Evolutionary conservation across 2,888 invertebrate genomes (phyloP).

Genomic region (Endotricha flammealis): DNA sequence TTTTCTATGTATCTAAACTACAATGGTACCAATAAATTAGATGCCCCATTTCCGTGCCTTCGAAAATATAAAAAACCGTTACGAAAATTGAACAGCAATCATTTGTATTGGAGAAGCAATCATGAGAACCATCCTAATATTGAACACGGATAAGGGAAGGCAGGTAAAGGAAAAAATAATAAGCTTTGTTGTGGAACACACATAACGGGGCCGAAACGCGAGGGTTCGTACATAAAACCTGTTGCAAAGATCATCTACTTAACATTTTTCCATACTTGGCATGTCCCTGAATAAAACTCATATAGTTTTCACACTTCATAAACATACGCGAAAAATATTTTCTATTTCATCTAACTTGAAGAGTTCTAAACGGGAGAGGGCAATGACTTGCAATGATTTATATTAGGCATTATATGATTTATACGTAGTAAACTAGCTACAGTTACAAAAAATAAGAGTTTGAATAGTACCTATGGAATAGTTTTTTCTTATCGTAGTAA

Average conservation of each 20-base stretch:
- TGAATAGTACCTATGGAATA: no score
- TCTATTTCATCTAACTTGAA: background rate
- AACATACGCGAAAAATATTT: background rate
- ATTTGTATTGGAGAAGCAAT: background rate
- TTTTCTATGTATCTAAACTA: no score
- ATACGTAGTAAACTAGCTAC: no score
- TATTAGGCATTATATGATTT: no score
- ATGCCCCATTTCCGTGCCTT: no score
- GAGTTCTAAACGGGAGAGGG: no score
- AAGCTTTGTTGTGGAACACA: constrained; percentile 1
- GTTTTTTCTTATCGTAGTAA: no score
- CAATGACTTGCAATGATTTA: no score
- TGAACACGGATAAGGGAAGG: constrained; percentile 2
- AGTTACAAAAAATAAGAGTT: no score
- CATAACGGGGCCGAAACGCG: constrained; percentile 1
- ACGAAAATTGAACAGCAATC: background rate
- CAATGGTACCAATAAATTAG: no score
- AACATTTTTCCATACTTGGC: constrained; percentile 6
- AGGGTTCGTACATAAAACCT: constrained; percentile 11
- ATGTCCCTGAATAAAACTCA: constrained; percentile 2
- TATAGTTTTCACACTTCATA: background rate
- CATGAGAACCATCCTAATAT: constrained; percentile 1
- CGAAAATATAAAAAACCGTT: background rate
- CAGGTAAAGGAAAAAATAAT: constrained; percentile 7
- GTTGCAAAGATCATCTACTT: constrained; percentile 7